Evolutionary conservation across 1,140 invertebrate genomes (phyloP).

Genomic region (Bombus affinis): DNA sequence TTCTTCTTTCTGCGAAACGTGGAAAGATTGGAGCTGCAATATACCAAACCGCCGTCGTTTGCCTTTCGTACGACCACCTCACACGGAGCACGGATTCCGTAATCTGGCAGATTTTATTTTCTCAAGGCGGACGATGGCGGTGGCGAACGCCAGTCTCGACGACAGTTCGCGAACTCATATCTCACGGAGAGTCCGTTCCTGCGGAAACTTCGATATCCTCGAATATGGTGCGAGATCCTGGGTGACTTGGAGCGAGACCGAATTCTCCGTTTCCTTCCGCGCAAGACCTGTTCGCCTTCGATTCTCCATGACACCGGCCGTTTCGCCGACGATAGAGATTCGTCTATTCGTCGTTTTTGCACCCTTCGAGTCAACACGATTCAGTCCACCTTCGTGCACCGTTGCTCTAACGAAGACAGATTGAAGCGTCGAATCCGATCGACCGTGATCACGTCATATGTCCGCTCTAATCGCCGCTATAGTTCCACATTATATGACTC

Average conservation of each 20-base stretch:
- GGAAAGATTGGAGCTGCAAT: constrained; percentile 35
- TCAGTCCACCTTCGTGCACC: background rate
- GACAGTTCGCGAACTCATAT: constrained; percentile 69
- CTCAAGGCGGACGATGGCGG: constrained; percentile 19
- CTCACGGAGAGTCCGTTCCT: constrained; percentile 64
- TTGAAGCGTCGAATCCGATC: constrained; percentile 23
- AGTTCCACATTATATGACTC: background rate
- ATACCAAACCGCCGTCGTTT: constrained; percentile 54
- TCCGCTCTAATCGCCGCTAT: constrained; percentile 19
- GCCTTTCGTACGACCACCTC: constrained; percentile 41
- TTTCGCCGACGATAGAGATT: constrained; percentile 37
- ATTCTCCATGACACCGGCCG: constrained; percentile 40
- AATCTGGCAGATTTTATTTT: constrained; percentile 70
- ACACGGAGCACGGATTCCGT: constrained; percentile 47
- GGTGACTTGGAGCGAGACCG: constrained; percentile 36
- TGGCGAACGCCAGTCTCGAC: constrained; percentile 41
- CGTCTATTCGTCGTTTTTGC: background rate
- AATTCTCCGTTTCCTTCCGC: constrained; percentile 53
- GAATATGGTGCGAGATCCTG: constrained; percentile 55
- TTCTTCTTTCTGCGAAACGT: background rate
- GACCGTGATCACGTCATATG: constrained; percentile 45
- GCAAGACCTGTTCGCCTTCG: constrained; percentile 19
- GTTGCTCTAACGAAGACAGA: constrained; percentile 35
- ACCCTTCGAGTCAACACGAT: background rate
- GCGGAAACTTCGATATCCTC: constrained; percentile 68